Conservation (phyloP, 2,797 vertebrate genomes). For the Craterocephalus amniculus region DNA sequence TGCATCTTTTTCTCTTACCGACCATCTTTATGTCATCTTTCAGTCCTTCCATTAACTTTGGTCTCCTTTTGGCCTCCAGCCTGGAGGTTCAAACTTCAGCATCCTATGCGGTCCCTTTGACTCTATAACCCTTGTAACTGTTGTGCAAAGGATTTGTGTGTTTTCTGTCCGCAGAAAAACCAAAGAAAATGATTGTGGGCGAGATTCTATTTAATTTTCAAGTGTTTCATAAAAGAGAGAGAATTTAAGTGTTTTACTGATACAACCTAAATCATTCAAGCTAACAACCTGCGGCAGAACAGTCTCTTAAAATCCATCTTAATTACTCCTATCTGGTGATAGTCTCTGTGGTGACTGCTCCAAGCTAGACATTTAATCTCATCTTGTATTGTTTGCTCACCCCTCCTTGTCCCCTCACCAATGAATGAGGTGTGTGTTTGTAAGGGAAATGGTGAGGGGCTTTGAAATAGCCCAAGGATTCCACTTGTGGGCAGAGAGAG, state of each 20-base stretch:
- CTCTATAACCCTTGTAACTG: too few relatives aligned
- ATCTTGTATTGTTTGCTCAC: conserved; percentile 62
- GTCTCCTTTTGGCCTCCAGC: too few relatives aligned
- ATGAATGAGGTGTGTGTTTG: conserved; percentile 45
- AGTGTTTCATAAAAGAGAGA: neutral
- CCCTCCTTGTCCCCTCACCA: conserved; percentile 49
- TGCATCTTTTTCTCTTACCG: too few relatives aligned
- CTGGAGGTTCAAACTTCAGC: too few relatives aligned
- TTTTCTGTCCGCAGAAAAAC: neutral
- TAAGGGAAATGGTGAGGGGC: conserved; percentile 5
- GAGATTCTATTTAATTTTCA: too few relatives aligned
- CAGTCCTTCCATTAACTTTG: too few relatives aligned
- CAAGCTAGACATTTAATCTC: conserved; percentile 60
- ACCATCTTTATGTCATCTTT: too few relatives aligned
- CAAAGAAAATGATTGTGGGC: neutral
- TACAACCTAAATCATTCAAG: neutral
- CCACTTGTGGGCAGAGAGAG: neutral
- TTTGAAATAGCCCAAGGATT: neutral
- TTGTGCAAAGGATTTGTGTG: neutral
- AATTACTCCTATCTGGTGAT: conserved; percentile 29
- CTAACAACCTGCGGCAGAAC: too few relatives aligned
- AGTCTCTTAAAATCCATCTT: neutral
- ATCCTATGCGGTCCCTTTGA: too few relatives aligned
- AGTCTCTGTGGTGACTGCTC: conserved; percentile 57
- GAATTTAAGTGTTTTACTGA: neutral